Evolutionary conservation across 2,888 invertebrate genomes (phyloP).

Genomic region (Lasius fuliginosus): DNA sequence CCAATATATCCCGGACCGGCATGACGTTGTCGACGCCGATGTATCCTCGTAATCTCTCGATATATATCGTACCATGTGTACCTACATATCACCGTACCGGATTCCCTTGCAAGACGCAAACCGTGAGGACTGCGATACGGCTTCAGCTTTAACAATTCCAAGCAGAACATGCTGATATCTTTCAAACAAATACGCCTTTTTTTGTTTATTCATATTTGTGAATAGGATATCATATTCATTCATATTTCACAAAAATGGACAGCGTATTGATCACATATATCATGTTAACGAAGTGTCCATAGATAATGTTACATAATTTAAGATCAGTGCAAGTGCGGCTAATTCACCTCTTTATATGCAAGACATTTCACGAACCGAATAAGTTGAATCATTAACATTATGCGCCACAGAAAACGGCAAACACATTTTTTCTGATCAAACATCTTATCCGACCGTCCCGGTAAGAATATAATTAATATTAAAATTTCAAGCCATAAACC

Average conservation of each 20-base stretch:
- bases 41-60: conserved; percentile 75
- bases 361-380: conserved; percentile 5
- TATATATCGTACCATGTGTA: conserved; percentile 69
- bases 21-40: conserved; percentile 70
- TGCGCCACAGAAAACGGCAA: background rate
- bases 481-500: conserved; percentile 50
- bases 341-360: conserved; percentile 50
- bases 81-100: conserved; percentile 54
- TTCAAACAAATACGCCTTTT: conserved; percentile 15
- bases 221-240: background rate
- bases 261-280: background rate
- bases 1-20: conserved; percentile 68
- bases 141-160: conserved; percentile 73
- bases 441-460: conserved; percentile 21
- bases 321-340: conserved; percentile 8
- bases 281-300: background rate
- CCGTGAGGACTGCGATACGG: conserved; percentile 56
- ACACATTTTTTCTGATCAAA: conserved; percentile 37
- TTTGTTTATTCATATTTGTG: conserved; percentile 1
- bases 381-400: conserved; percentile 39
- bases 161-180: conserved; percentile 30
- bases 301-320: background rate
- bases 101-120: conserved; percentile 56
- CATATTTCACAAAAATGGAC: conserved; percentile 7
- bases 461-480: conserved; percentile 44